Evolutionary conservation across 2,888 invertebrate genomes (phyloP).

Genomic region (Tinea semifulvella): DNA sequence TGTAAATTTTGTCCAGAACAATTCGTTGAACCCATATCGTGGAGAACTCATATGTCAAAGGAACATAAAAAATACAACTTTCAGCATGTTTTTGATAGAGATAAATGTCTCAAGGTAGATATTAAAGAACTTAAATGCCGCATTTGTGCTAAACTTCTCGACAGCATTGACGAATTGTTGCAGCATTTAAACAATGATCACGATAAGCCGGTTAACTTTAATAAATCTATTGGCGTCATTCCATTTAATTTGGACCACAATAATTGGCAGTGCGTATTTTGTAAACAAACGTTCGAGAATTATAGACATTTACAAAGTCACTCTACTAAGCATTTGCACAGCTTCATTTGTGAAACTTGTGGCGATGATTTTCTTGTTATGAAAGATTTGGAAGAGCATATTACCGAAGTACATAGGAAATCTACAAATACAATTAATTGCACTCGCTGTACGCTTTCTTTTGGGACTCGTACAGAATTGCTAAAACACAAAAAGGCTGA

Average conservation of each 20-base stretch:
- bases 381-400: conserved; percentile 13
- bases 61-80: conserved; percentile 32
- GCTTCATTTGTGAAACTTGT: conserved; percentile 11
- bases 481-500: too few relatives aligned
- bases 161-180: conserved; percentile 40
- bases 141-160: conserved; percentile 43
- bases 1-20: conserved; percentile 31
- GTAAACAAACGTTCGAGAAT: conserved; percentile 24
- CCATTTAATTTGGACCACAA: conserved; percentile 30
- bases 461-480: too few relatives aligned
- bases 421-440: too few relatives aligned
- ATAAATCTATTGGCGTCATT: conserved; percentile 30
- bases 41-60: conserved; percentile 27
- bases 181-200: conserved; percentile 51
- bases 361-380: conserved; percentile 5
- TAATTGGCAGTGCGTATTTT: conserved; percentile 33
- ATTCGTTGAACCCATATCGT: conserved; percentile 27
- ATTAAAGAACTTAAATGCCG: conserved; percentile 55
- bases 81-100: conserved; percentile 21
- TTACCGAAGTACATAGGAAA: conserved; percentile 18
- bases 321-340: conserved; percentile 4
- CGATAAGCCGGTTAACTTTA: conserved; percentile 49
- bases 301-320: background rate
- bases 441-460: too few relatives aligned
- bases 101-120: conserved; percentile 35